Evolutionary conservation across 2,888 invertebrate genomes (phyloP).

Genomic region (Idaea aversata): DNA sequence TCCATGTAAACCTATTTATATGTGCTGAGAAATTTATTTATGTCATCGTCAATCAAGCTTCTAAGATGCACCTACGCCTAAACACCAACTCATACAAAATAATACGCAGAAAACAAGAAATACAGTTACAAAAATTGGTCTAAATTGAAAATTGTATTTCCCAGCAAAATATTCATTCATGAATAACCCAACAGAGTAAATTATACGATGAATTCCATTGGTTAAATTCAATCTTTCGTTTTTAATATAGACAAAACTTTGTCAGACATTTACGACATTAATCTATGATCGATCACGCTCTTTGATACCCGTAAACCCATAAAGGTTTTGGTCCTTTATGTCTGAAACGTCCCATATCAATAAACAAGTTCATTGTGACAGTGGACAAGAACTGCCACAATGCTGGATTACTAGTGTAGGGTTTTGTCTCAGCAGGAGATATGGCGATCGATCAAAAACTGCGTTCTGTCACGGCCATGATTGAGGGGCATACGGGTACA

Average conservation of each 20-base stretch:
- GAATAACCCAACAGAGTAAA: too few relatives aligned
- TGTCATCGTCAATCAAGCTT: too few relatives aligned
- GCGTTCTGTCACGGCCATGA: conserved; percentile 41
- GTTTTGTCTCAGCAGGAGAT: conserved; percentile 29
- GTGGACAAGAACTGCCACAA: conserved; percentile 25
- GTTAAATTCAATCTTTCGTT: not conserved
- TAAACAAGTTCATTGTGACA: conserved; percentile 17
- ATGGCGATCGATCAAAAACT: conserved; percentile 54
- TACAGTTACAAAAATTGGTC: too few relatives aligned
- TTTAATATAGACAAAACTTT: not conserved
- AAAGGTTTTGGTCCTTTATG: conserved; percentile 10
- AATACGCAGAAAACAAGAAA: too few relatives aligned
- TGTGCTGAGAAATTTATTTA: too few relatives aligned
- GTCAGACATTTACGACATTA: not conserved
- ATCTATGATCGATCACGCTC: conserved; percentile 11
- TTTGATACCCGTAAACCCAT: conserved; percentile 19
- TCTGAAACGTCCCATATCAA: conserved; percentile 27
- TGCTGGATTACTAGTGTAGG: conserved; percentile 22
- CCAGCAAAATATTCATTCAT: too few relatives aligned
- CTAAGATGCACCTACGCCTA: too few relatives aligned
- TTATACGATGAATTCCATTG: not conserved
- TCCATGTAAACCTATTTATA: too few relatives aligned
- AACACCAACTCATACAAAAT: too few relatives aligned
- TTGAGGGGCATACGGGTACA: conserved; percentile 32
- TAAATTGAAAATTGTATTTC: too few relatives aligned